Base-by-base conservation (phyloP, 2,888 invertebrate species). In the Polyploca ridens region DNA sequence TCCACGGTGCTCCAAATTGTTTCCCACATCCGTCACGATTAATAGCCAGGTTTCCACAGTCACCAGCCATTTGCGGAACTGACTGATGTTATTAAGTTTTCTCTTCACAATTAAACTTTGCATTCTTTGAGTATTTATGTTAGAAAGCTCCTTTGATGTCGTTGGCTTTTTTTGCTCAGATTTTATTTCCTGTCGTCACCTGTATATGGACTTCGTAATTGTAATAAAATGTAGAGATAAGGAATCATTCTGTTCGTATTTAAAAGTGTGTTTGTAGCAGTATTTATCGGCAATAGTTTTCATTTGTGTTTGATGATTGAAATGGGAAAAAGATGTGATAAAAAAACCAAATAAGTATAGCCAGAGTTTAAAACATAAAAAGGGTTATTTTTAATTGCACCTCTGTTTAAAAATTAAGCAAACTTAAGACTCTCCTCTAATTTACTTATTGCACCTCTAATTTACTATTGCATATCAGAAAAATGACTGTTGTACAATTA, bases 1-100 rank as follows among this genome's bases (percentile, higher is more conserved):
- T 61, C 61, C 41, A 27, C 19, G 16, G 8, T 38, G 13, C 16
- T 19, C 54, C 54, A 19, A 10, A 44, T 19, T 27, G 6, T 38
- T 60, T 5, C 33, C 33, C 35, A 13, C 35, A 60, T 60, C 61
- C 27, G n/a, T 13, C 6, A 16, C 66, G 67, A 69, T 66, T 69
- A 69, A 73, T 66, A 67, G 63, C 69, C 64, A 60, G 69, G 78
- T 78, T 83, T 81, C 79, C 68, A 69, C 64, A 70, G 75, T 72
- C 77, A 66, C 63, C 76, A 69, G 68, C 86, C 86, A 80, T 86
- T 81, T 83, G 82, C 77, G 78, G 81, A 75, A 71, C 73, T 67
- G 59, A 63, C 54, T 57, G 68, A 71, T 74, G 82, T 87, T 88
- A 88, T 90, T 89, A 90, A 86, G 79, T 84, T 90, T 90, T 88